Evolutionary conservation across 1,140 invertebrate genomes (phyloP).

Genomic region (Drosophila ohnishii): DNA sequence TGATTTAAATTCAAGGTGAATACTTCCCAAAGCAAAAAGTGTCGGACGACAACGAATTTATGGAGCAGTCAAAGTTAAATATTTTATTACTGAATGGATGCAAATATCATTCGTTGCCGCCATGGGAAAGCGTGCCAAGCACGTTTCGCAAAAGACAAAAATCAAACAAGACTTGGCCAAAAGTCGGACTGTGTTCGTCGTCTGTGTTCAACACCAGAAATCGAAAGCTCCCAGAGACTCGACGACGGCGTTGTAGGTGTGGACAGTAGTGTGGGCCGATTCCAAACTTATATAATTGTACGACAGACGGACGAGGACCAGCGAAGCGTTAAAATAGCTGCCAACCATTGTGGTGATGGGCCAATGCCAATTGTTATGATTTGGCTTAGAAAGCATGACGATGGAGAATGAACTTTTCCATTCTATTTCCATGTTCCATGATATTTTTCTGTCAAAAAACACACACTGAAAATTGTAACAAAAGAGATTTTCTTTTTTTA

Average conservation of each 20-base stretch:
- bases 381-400: slow-evolving; percentile 57
- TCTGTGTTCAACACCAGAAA: slow-evolving; percentile 37
- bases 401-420: slow-evolving; percentile 20
- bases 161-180: slow-evolving; percentile 43
- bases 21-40: slow-evolving; percentile 20
- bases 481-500: neutral
- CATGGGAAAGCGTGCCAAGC: slow-evolving; percentile 69
- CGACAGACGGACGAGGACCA: slow-evolving; percentile 24
- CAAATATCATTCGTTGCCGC: slow-evolving; percentile 28
- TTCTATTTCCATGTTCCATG: slow-evolving; percentile 10
- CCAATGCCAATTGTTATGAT: slow-evolving; percentile 41
- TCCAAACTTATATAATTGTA: slow-evolving; percentile 56
- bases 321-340: slow-evolving; percentile 66
- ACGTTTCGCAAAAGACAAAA: slow-evolving; percentile 65
- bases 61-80: slow-evolving; percentile 45
- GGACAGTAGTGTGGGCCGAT: slow-evolving; percentile 37
- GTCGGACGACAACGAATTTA: slow-evolving; percentile 31
- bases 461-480: slow-evolving; percentile 4
- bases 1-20: slow-evolving; percentile 52
- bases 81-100: slow-evolving; percentile 42
- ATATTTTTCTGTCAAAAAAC: neutral
- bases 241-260: slow-evolving; percentile 31
- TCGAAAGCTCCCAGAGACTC: slow-evolving; percentile 29
- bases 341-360: slow-evolving; percentile 41
- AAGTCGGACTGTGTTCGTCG: slow-evolving; percentile 12